Evolutionary conservation across 2,888 invertebrate species (phyloP), one percentile per base, ranked within the genome.

Genomic region (Coleophora deauratella): DNA sequence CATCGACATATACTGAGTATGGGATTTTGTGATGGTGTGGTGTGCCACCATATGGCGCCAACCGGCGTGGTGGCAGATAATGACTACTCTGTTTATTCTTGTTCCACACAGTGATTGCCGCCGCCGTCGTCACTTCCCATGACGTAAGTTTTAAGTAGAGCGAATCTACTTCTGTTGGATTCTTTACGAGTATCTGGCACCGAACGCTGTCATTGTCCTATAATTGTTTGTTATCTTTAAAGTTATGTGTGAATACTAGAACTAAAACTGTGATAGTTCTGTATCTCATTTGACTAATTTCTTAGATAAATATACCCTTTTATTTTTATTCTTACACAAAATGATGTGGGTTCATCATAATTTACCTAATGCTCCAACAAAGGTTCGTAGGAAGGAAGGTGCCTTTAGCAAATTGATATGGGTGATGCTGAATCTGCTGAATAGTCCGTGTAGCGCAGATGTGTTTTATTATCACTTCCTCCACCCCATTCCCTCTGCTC

Each of bases 391-490:
- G 10, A 28, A 12, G 9, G 7, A 14, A 30, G 37, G 14, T 31
- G 3, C 6, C 21, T 21, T 21, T 1, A 30, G 14, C 37, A 14
- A 14, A 12, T 13, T 12, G 35, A 40, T 33, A 37, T 41, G 37
- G 43, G 37, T 40, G 36, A 41, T 15, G 43, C 43, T 41, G 41
- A 40, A n/a, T 35, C 42, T 40, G 44, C 54, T 50, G 59, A 58
- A 51, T 49, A 55, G 49, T 44, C 50, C 50, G 51, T 53, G 52
- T 52, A 46, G 54, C 62, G 59, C 71, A 74, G 66, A 72, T 75
- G 72, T 65, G 61, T 72, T 77, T 77, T 76, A 68, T 62, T 64
- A 63, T 63, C 62, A 50, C 54, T 56, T 52, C 57, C 57, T 50
- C 51, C 52, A 51, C 52, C 45, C 52, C 47, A 47, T 48, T 45